Percentiles rank a stretch among this genome's conserved stretches.
These are phyloP conservation scores for Drosophila lini DNA, from an alignment of 1,140 invertebrate species.

Conservation along the genomic window DNA sequence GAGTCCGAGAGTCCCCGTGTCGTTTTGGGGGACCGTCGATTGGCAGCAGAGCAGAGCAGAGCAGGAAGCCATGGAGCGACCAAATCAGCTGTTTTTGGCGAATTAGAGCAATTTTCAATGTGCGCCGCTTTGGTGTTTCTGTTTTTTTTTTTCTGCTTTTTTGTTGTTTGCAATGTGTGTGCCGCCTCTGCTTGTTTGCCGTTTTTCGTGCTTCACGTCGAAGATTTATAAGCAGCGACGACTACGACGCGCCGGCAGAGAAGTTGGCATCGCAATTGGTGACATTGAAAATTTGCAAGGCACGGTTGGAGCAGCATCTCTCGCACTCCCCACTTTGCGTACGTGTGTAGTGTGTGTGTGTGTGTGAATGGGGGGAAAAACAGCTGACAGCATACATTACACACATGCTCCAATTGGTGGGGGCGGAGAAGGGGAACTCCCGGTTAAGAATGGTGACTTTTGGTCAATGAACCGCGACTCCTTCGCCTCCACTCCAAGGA, in stretches of 20 bases:
- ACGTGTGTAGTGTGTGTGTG: constrained; percentile 18
- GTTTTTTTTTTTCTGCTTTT: neutral
- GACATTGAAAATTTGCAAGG: constrained; percentile 82
- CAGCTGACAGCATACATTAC: constrained; percentile 56
- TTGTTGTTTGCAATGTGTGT: constrained; percentile 4
- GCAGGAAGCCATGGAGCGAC: constrained; percentile 59
- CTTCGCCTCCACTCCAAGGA: neutral
- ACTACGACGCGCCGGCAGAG: constrained; percentile 30
- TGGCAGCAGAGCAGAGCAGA: constrained; percentile 34
- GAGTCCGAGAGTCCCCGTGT: constrained; percentile 44
- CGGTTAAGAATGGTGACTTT: constrained; percentile 63
- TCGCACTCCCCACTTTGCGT: constrained; percentile 39
- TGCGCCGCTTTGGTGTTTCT: constrained; percentile 50
- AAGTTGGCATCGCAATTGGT: constrained; percentile 77
- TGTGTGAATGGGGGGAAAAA: constrained; percentile 28
- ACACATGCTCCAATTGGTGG: constrained; percentile 29
- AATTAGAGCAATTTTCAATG: constrained; percentile 82
- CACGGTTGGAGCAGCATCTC: constrained; percentile 39
- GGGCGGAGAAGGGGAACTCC: constrained; percentile 3
- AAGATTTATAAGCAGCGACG: constrained; percentile 77
- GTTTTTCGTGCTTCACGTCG: constrained; percentile 58
- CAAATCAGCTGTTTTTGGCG: constrained; percentile 80
- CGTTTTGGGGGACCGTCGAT: constrained; percentile 56
- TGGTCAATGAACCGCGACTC: constrained; percentile 72
- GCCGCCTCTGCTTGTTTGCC: constrained; percentile 16